Evolutionary conservation across 2,888 invertebrate genomes (phyloP).

Genomic region (Anthrax anthrax): DNA sequence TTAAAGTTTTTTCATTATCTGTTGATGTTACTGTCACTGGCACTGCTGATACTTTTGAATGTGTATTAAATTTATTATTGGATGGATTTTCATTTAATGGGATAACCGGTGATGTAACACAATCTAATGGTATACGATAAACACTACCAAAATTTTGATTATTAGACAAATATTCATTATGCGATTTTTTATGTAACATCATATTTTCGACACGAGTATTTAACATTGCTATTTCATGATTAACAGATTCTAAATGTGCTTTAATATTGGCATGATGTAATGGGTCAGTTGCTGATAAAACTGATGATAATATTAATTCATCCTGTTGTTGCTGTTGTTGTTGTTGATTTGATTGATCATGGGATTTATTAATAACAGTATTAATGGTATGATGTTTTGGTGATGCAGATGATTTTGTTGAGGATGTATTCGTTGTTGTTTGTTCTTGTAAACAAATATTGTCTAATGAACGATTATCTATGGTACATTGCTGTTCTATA

Average conservation of each 20-base stretch:
- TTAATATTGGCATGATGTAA: slow-evolving; percentile 22
- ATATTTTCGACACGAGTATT: slow-evolving; percentile 45
- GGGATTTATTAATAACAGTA: not conserved
- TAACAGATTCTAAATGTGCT: slow-evolving; percentile 32
- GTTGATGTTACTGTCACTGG: too few species aligned
- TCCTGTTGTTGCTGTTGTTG: slow-evolving; percentile 5
- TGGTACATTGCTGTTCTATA: slow-evolving; percentile 21
- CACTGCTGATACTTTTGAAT: not conserved
- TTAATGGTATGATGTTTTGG: not conserved
- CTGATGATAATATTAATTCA: not conserved
- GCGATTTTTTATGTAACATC: slow-evolving; percentile 23
- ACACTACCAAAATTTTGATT: slow-evolving; percentile 3
- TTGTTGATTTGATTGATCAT: not conserved
- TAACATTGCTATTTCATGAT: slow-evolving; percentile 40
- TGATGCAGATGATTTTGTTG: slow-evolving; percentile 6
- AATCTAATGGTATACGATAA: slow-evolving; percentile 8
- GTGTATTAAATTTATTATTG: not conserved
- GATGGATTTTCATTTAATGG: slow-evolving; percentile 1
- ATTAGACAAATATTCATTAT: not conserved
- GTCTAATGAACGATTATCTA: slow-evolving; percentile 15
- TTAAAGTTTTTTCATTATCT: slow-evolving; percentile 2
- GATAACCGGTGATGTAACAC: slow-evolving; percentile 1
- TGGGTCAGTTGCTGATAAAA: slow-evolving; percentile 16
- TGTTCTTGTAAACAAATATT: not conserved
- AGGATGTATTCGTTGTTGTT: slow-evolving; percentile 4